A percentile compares a stretch with the other conserved stretches of the same genome.
These are phyloP conservation scores for Thymelicus lineola DNA, from an alignment of 2,888 invertebrate species.

Conservation along the genomic window DNA sequence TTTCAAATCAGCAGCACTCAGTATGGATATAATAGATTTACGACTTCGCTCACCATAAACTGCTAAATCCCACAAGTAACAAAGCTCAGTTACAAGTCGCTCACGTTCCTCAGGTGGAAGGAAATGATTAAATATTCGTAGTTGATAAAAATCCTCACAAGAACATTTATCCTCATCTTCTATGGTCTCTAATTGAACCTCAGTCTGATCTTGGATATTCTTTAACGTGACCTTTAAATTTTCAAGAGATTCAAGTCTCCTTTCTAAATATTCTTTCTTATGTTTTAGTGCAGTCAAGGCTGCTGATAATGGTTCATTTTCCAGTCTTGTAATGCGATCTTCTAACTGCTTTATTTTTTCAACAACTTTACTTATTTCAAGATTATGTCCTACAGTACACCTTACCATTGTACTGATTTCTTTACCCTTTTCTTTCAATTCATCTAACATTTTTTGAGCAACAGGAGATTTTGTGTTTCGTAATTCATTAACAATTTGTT, in stretches of 20 bases:
- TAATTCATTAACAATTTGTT: conserved; percentile 67
- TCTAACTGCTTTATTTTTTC: conserved; percentile 67
- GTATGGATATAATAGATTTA: conserved; percentile 74
- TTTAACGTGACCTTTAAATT: conserved; percentile 65
- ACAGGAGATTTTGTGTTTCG: conserved; percentile 51
- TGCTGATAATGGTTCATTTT: conserved; percentile 61
- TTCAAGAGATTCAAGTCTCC: conserved; percentile 62
- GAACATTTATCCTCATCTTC: conserved; percentile 58
- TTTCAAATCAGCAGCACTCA: conserved; percentile 67
- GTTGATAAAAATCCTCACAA: conserved; percentile 71
- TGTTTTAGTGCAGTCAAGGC: conserved; percentile 64
- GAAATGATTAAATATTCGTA: conserved; percentile 73
- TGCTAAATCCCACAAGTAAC: conserved; percentile 71
- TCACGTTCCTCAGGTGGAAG: conserved; percentile 67
- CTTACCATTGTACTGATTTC: conserved; percentile 65
- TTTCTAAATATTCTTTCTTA: conserved; percentile 69
- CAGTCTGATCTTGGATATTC: conserved; percentile 52
- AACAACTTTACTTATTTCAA: conserved; percentile 69
- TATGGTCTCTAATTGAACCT: conserved; percentile 51
- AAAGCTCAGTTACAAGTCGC: conserved; percentile 70
- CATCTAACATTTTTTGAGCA: conserved; percentile 56
- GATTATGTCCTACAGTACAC: conserved; percentile 58
- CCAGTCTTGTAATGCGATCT: conserved; percentile 63
- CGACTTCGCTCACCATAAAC: conserved; percentile 65
- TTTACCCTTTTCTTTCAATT: conserved; percentile 61